Conservation (phyloP, 2,888 invertebrate genomes). For the Synergus gifuensis region DNA sequence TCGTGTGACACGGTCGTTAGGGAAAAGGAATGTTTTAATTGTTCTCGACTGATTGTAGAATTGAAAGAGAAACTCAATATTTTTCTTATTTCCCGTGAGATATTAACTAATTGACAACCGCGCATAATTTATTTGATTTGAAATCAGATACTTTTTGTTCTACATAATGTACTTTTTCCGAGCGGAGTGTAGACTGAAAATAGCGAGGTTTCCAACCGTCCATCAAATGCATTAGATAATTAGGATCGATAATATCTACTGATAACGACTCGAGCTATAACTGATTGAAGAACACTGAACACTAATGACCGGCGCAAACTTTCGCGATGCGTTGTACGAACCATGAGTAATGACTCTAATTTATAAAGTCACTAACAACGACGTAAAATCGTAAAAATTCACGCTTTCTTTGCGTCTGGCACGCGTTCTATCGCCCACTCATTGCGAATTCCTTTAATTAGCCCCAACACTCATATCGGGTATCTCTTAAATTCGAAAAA, state of each 20-base stretch:
- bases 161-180: background rate
- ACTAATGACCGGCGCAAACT: slow-evolving; percentile 25
- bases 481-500: slow-evolving; percentile 29
- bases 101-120: slow-evolving; percentile 1
- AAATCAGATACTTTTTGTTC: background rate
- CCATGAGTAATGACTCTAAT: slow-evolving; percentile 62
- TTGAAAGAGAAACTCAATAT: slow-evolving; percentile 25
- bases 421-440: slow-evolving; percentile 52
- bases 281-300: slow-evolving; percentile 22
- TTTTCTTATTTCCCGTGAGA: background rate
- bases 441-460: slow-evolving; percentile 52
- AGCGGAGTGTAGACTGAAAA: background rate
- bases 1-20: slow-evolving; percentile 11
- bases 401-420: slow-evolving; percentile 64
- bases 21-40: background rate
- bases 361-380: slow-evolving; percentile 63
- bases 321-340: slow-evolving; percentile 23
- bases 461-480: slow-evolving; percentile 45
- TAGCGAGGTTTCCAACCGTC: background rate
- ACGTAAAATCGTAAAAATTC: slow-evolving; percentile 60
- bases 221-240: slow-evolving; percentile 6
- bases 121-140: background rate
- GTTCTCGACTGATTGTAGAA: background rate
- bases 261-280: background rate
- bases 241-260: slow-evolving; percentile 1